Evolutionary conservation across 2,113 vertebrate genomes (phyloP), one percentile per base, ranked within the genome.

Genomic region (Xiphias gladius): DNA sequence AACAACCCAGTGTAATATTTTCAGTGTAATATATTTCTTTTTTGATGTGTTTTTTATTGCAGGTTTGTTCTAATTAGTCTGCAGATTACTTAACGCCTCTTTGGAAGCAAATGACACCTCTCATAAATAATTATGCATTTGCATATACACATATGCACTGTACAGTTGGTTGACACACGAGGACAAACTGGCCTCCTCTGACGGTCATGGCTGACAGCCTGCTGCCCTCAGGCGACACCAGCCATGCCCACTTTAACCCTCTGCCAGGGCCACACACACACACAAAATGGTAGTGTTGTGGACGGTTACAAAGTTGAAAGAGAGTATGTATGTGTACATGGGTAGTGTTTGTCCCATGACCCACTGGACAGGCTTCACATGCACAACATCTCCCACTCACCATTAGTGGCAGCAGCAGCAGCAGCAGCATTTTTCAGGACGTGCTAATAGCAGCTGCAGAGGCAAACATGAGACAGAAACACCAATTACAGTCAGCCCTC

Each of bases 381-480:
- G 13, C 73, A 46, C 35, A 30, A 30, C 57, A 35, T 8, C 35
- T 24, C 28, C 55, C 13, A 28, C 30, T 13, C 65, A 55, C n/a
- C 72, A 81, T 28, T 10, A 79, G 64, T 67, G 54, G 43, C 55
- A 1, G 22, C 66, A 50, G 39, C 48, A 66, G 79, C 68, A 87
- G 39, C 55, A 66, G 79, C 65, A 87, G 71, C 63, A 61, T 57
- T 67, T 66, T 73, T 89, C 75, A 12, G 24, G 76, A 76, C 11
- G 35, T 73, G 78, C 80, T 79, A 87, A 85, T 75, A 67, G 74
- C 43, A 68, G 30, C 43, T 82, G 73, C 69, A 57, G 73, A 26
- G 64, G 55, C 65, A 88, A 61, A 75, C 79, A 72, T 30, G 46
- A 85, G 41, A 81, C 76, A 70, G 61, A 37, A 73, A 64, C 80